A percentile compares a stretch with the other conserved stretches of the same genome.
Evolutionary conservation across 2,113 vertebrate genomes (phyloP).

Genomic region (Anser brachyrhynchus): DNA sequence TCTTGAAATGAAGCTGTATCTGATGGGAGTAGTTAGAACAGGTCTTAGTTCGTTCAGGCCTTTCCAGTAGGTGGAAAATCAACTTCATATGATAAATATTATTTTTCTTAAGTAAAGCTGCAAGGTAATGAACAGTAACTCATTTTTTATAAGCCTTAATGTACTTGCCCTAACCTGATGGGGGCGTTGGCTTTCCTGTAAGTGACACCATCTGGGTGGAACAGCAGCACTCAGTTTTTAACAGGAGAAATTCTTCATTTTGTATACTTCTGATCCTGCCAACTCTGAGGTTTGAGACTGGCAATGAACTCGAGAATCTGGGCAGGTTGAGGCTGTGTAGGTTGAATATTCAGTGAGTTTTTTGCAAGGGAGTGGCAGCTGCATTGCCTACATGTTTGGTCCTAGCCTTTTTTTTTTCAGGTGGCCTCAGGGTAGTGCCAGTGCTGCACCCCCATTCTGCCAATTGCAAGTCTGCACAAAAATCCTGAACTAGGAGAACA

Average conservation of each 20-base stretch:
- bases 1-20: background rate
- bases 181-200: background rate
- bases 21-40: background rate
- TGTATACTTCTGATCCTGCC: background rate
- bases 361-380: slow-evolving; percentile 6
- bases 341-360: background rate
- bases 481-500: background rate
- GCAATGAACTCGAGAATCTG: background rate
- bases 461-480: background rate
- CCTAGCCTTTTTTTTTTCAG: background rate
- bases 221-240: background rate
- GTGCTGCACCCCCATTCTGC: background rate
- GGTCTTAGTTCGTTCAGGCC: background rate
- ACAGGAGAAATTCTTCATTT: background rate
- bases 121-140: background rate
- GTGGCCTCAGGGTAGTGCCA: background rate
- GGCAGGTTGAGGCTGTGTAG: slow-evolving; percentile 18
- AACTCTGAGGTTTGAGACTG: background rate
- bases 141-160: background rate
- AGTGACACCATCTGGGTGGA: background rate
- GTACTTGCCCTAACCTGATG: slow-evolving; percentile 11
- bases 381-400: background rate
- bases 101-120: background rate
- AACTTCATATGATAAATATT: background rate
- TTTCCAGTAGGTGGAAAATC: background rate